Conservation (phyloP, 2,113 vertebrate genomes). For the Halcyon senegalensis region DNA sequence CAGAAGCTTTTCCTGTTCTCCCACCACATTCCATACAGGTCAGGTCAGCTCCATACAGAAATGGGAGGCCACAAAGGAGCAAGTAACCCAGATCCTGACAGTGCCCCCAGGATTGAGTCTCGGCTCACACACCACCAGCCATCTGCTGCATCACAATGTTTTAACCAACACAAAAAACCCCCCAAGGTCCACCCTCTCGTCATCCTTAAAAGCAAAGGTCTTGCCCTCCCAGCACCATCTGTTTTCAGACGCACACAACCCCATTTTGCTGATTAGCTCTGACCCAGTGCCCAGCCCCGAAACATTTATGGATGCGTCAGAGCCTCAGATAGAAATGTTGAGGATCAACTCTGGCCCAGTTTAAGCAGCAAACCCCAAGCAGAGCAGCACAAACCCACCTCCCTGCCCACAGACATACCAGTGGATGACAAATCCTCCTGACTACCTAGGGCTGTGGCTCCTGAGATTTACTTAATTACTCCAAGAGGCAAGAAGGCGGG, state of each 20-base stretch:
- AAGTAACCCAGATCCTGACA: background rate
- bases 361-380: background rate
- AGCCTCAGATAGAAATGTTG: accelerated
- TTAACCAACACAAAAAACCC: accelerated
- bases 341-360: accelerated
- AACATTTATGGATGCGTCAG: accelerated
- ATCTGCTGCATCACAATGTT: accelerated
- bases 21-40: background rate
- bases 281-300: background rate
- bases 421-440: accelerated
- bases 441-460: accelerated
- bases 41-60: background rate
- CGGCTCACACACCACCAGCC: accelerated
- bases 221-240: accelerated
- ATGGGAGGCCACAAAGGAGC: background rate
- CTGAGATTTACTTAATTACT: background rate
- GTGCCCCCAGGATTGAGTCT: background rate
- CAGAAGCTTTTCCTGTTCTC: background rate
- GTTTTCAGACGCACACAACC: background rate
- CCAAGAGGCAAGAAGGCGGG: background rate
- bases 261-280: background rate
- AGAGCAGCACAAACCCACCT: background rate
- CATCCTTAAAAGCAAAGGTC: background rate
- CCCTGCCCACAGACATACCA: background rate
- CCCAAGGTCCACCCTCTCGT: accelerated